These are phyloP conservation scores for Lepidothrix coronata DNA, from an alignment of 2,113 vertebrate species.

Conservation along the genomic window DNA sequence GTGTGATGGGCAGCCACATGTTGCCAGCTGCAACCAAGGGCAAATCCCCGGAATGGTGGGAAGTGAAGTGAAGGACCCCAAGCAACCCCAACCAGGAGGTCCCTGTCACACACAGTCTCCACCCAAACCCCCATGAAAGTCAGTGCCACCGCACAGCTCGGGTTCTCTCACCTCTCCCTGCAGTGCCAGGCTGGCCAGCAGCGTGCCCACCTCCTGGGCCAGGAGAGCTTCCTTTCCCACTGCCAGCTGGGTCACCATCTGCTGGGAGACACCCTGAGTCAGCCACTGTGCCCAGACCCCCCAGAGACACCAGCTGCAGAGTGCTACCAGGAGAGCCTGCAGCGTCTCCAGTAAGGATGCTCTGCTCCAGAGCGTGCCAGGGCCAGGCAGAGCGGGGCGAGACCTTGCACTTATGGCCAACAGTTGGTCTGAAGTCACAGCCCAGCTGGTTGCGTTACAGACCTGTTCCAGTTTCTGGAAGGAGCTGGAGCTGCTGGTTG, in stretches of 20 bases:
- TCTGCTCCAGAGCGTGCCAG: not conserved
- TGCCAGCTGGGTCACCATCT: slow-evolving; percentile 47
- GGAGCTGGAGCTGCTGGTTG: slow-evolving; percentile 72
- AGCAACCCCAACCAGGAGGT: not conserved
- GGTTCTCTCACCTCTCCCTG: slow-evolving; percentile 41
- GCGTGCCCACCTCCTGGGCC: not conserved
- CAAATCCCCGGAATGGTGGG: rapidly evolving
- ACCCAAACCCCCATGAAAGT: rapidly evolving
- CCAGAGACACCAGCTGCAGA: rapidly evolving
- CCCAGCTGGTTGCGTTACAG: rapidly evolving
- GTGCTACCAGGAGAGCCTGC: not conserved
- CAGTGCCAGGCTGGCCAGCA: not conserved
- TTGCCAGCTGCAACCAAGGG: not conserved
- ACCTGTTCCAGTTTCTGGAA: slow-evolving; percentile 89
- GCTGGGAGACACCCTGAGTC: not conserved
- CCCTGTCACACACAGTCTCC: not conserved
- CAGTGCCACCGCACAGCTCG: rapidly evolving
- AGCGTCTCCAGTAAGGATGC: not conserved
- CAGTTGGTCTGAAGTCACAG: not conserved
- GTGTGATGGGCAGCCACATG: not conserved
- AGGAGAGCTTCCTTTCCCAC: slow-evolving; percentile 39
- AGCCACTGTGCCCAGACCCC: not conserved
- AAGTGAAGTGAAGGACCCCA: not conserved
- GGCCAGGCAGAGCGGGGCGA: not conserved
- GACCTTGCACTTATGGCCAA: not conserved